Evolutionary conservation across 2,888 invertebrate genomes (phyloP), one percentile per base, ranked within the genome.

Genomic region (Diadegma fenestrale): DNA sequence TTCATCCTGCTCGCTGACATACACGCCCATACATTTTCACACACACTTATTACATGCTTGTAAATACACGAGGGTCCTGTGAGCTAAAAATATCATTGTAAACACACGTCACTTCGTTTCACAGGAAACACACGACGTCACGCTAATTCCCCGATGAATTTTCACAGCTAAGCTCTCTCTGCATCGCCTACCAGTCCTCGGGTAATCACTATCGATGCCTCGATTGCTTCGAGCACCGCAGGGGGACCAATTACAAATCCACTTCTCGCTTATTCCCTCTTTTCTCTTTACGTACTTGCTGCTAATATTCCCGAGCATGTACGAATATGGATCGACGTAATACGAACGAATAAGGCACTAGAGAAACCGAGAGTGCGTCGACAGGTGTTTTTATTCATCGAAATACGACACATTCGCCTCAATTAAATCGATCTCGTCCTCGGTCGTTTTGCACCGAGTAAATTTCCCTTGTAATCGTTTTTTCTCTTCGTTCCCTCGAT

Each of bases 171-270:
- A 78, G 48, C 84, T 66, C 76, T 73, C 43, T 26, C 54, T 48
- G 64, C 58, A 26, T 30, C 17, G 41, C n/a, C n/a, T 33, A 75
- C 82, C 61, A 61, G 80, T 80, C 80, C 83, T 54, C 77, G 33
- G 66, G 71, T 86, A 86, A 86, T 86, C 86, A 73, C 83, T 83
- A 85, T 86, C 86, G 85, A 85, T 85, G 85, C 64, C 77, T 81
- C 85, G 71, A 81, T 81, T 73, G 78, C 73, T 85, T 85, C 78
- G 79, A 85, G 85, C 77, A 83, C 86, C 80, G n/a, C n/a, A 51
- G 75, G 72, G 83, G 77, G 83, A 83, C 86, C 86, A 86, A 86
- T 86, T 83, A 86, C 73, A 80, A 75, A 80, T 69, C 72, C 83
- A 86, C 86, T 86, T 83, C 80, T 83, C 86, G 63, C 66, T 77